Evolutionary conservation across 2,888 invertebrate genomes (phyloP).

Genomic region (Yponomeuta cagnagella): DNA sequence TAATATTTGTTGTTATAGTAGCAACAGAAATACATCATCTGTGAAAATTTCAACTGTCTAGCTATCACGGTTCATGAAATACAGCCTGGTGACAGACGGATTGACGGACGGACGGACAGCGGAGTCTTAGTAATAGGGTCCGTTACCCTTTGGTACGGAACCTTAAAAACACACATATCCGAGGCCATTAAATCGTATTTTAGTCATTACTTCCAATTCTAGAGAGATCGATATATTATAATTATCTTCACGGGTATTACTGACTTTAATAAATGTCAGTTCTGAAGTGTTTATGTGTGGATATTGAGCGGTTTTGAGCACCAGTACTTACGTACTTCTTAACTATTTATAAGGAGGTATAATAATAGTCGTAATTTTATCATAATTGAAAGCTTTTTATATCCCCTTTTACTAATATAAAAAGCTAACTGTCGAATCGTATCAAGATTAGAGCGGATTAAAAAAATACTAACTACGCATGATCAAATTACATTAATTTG

Average conservation of each 20-base stretch:
- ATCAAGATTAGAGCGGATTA: background rate
- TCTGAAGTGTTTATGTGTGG: background rate
- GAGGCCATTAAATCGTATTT: background rate
- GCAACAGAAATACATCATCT: too few species aligned
- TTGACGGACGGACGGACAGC: too few species aligned
- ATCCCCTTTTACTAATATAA: background rate
- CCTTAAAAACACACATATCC: background rate
- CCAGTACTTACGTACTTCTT: background rate
- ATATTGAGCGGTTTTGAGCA: background rate
- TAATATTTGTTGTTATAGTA: too few species aligned
- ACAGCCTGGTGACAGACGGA: too few species aligned
- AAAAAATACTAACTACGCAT: background rate
- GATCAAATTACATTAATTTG: background rate
- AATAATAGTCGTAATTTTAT: too few species aligned
- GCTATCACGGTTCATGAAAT: too few species aligned
- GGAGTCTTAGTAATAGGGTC: too few species aligned
- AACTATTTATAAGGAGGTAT: background rate
- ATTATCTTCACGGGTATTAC: background rate
- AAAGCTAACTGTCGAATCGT: background rate
- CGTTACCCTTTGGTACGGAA: too few species aligned
- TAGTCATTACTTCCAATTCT: conserved; percentile 1
- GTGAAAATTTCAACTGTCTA: too few species aligned
- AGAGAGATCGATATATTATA: background rate
- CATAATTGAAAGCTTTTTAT: too few species aligned
- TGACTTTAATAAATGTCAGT: background rate